Conservation (phyloP, 53 echinoderm and acorn worm genomes). For the Echinarachnius parma region DNA sequence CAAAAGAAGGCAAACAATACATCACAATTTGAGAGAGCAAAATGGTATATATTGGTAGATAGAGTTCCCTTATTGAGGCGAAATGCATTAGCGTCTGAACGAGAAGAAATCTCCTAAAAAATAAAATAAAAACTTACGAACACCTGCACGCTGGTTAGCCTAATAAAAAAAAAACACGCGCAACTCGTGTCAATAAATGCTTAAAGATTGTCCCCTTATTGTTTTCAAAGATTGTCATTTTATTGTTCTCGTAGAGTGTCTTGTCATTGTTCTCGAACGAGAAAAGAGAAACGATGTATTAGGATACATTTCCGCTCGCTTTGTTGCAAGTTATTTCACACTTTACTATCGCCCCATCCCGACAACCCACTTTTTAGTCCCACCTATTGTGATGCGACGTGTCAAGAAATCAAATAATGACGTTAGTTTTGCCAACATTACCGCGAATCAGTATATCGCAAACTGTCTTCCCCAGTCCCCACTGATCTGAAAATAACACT, state of each 20-base stretch:
- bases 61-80: no score
- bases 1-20: no score
- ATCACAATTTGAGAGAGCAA: no score
- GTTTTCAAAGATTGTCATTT: no score
- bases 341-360: constrained; percentile 17
- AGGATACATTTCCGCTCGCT: constrained; percentile 24
- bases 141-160: constrained; percentile 18
- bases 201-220: no score
- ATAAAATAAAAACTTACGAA: neutral
- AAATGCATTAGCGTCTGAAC: constrained; percentile 36
- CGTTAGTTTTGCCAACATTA: constrained; percentile 13
- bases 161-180: neutral
- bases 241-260: no score
- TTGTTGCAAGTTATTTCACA: constrained; percentile 39
- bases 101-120: constrained; percentile 30
- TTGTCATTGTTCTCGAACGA: no score
- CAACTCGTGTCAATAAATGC: constrained; percentile 5
- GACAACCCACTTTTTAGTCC: constrained; percentile 21
- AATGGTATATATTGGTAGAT: no score
- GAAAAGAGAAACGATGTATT: constrained; percentile 13
- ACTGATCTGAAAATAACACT: no score
- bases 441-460: neutral
- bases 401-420: constrained; percentile 33
- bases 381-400: constrained; percentile 20
- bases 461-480: no score